Conservation (phyloP, 1,140 invertebrate species). For the Drosophila ohnishii region DNA sequence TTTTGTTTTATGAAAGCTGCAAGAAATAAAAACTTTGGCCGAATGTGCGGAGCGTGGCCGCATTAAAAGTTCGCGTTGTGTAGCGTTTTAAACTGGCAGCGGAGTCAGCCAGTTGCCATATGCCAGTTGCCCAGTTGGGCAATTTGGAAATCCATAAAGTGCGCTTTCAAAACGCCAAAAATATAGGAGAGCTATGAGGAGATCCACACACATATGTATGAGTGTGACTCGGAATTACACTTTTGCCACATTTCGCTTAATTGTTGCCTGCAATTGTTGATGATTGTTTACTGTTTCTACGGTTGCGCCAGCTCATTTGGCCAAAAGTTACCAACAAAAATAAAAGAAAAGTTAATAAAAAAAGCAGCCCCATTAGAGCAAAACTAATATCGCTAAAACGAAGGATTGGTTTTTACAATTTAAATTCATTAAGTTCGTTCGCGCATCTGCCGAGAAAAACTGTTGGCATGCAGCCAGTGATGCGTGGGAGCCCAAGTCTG, state of each 20-base stretch:
- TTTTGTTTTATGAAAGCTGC: conserved; percentile 55
- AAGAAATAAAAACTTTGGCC: conserved; percentile 48
- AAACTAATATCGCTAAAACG: conserved; percentile 29
- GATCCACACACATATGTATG: conserved; percentile 16
- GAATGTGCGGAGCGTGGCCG: conserved; percentile 60
- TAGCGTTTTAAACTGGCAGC: conserved; percentile 39
- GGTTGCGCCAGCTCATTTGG: conserved; percentile 56
- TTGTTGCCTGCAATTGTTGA: conserved; percentile 65
- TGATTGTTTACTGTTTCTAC: conserved; percentile 29
- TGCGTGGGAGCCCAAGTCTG: conserved; percentile 35
- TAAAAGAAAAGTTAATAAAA: conserved; percentile 11
- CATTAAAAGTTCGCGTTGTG: conserved; percentile 62
- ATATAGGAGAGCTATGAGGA: conserved; percentile 36
- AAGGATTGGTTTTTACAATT: conserved; percentile 60
- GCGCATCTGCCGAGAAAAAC: conserved; percentile 50
- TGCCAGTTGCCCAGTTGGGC: conserved; percentile 51
- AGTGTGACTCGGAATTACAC: conserved; percentile 65
- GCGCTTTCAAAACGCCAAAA: conserved; percentile 72
- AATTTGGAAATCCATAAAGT: conserved; percentile 72
- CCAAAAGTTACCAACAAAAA: conserved; percentile 60
- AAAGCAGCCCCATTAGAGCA: conserved; percentile 17
- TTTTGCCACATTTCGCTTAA: conserved; percentile 79
- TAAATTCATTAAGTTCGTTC: conserved; percentile 53
- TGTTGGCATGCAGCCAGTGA: conserved; percentile 53
- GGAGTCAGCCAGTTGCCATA: conserved; percentile 27